Evolutionary conservation across 2,888 invertebrate genomes (phyloP), one percentile per base, ranked within the genome.

Genomic region (Idaea aversata): DNA sequence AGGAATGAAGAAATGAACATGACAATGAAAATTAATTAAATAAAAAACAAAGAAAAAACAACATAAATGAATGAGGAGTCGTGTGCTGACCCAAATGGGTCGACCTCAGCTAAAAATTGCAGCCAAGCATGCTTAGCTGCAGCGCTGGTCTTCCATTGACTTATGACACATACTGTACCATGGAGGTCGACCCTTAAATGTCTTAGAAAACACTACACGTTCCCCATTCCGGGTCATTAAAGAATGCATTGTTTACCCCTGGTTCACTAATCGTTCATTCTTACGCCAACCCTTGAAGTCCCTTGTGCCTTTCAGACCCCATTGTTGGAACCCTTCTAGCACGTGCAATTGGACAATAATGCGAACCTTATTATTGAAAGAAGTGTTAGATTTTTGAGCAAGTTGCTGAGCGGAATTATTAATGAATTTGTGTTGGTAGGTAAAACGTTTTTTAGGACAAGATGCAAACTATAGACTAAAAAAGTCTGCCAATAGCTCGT

Each of bases 331-430:
- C 47, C 47, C 47, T 47, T 47, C 47, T 13, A 47, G 47, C 47
- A 47, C 47, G 47, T 47, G 78, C 81, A 86, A 85, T 87, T 90
- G 87, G 76, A 86, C 90, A 90, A 90, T 91, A 87, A 86, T 88
- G 88, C 91, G 90, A 90, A 91, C 47, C 47, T 47, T 10, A 47
- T 47, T 47, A 13, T 47, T 13, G 47, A 7, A 47, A 10, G 47
- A 47, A 47, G 47, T 47, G 47, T 47, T 47, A 47, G 47, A 10
- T 47, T 47, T 47, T 47, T 47, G 2, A 47, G 47, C 47, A 47
- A 47, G 47, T 47, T 47, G 47, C 47, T 47, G 47, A 47, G 47
- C 47, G 7, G 47, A 47, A 47, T 47, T 7, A 4, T 47, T 13
- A 47, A 47, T 47, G 47, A 36, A 7, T 36, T 36, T 36, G 13